Evolutionary conservation across 2,888 invertebrate genomes (phyloP).

Genomic region (Sinodicranocentrus sp.): DNA sequence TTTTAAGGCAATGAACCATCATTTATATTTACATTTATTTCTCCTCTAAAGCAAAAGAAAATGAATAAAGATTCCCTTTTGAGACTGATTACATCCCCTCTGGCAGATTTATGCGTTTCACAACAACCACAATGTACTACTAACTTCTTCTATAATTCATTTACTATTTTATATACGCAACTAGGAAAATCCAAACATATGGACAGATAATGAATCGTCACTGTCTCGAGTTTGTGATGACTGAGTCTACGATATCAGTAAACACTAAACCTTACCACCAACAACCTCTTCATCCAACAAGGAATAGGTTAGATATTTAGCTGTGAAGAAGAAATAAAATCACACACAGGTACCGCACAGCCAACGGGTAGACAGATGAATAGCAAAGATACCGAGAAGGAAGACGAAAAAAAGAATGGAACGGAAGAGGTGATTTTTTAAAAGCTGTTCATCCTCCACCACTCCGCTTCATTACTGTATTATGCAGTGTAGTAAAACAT

Average conservation of each 20-base stretch:
- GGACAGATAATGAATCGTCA: neutral
- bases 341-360: slow-evolving; percentile 48
- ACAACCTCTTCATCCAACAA: too few species aligned
- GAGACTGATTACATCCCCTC: slow-evolving; percentile 37
- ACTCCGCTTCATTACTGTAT: neutral
- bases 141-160: too few species aligned
- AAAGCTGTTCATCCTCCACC: neutral
- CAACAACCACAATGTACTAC: neutral
- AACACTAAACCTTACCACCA: too few species aligned
- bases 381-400: slow-evolving; percentile 13
- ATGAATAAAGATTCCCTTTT: slow-evolving; percentile 24
- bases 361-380: slow-evolving; percentile 50
- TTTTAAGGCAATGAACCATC: slow-evolving; percentile 43
- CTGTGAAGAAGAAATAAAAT: slow-evolving; percentile 2
- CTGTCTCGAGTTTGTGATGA: too few species aligned
- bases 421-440: slow-evolving; percentile 45
- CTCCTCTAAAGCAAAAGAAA: slow-evolving; percentile 25
- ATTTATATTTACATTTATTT: slow-evolving; percentile 25
- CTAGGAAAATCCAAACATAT: slow-evolving; percentile 1
- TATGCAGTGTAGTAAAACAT: slow-evolving; percentile 15
- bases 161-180: slow-evolving; percentile 1
- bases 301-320: too few species aligned
- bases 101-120: slow-evolving; percentile 58
- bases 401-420: neutral
- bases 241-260: too few species aligned